Percentiles rank a stretch among this genome's conserved stretches.
phyloP scores from a whole-genome alignment of 2,797 vertebrate species.

The Falco rusticolus region DNA sequence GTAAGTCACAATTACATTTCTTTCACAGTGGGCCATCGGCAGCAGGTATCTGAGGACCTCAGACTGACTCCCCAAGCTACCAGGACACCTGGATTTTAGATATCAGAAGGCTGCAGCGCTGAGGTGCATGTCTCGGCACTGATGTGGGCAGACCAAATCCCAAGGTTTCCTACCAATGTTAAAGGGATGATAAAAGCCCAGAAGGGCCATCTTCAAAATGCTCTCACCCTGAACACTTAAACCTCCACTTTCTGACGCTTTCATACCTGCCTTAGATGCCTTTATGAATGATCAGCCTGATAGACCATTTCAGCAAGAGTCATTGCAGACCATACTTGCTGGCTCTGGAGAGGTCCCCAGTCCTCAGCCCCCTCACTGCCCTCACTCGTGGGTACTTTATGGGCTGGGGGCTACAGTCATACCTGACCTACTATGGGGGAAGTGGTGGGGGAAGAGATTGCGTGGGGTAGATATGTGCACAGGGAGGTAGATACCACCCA shows the following conservation, averaged over 20 bases:
- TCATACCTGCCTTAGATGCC: background rate
- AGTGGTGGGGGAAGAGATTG: background rate
- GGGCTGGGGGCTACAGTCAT: background rate
- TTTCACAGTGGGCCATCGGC: background rate
- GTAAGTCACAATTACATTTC: constrained; percentile 80
- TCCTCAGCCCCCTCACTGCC: background rate
- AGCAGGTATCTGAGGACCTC: background rate
- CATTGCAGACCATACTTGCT: background rate
- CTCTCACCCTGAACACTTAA: background rate
- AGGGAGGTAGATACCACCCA: background rate
- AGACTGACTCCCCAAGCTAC: background rate
- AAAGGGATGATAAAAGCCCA: background rate
- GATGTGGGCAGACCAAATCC: background rate
- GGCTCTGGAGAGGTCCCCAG: background rate
- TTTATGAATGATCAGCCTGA: background rate
- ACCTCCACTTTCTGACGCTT: background rate
- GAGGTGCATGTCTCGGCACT: background rate
- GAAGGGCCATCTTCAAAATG: background rate
- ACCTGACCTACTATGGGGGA: background rate
- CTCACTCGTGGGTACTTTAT: background rate
- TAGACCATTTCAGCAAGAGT: background rate
- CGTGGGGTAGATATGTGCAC: background rate
- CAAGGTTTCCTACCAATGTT: background rate
- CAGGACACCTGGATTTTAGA: background rate
- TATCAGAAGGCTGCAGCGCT: background rate